Base-by-base conservation (phyloP, 2,888 invertebrate species). In the Lampropteryx suffumata region DNA sequence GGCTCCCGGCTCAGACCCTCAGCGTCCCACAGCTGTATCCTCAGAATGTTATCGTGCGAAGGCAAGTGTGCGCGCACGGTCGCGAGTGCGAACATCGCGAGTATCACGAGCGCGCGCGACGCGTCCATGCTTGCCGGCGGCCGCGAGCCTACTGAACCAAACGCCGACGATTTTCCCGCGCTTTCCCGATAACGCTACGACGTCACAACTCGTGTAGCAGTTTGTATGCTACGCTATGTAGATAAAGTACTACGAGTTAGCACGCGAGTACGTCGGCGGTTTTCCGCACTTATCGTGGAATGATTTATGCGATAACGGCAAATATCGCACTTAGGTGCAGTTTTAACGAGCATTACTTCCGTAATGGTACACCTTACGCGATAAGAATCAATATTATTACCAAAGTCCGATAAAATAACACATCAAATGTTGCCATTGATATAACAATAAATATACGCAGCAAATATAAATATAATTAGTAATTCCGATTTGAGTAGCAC, bases 21-120 rank as follows among this genome's bases (percentile, higher is more conserved):
- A 33, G 80, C 89, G 62, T 90, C 90, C 90, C 90, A 90, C 46
- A 90, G 72, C 59, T 90, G 90, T 69, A 90, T 82, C 69, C 89
- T 71, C 11, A 89, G 75, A 57, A 90, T 90, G 66, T 89, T 90
- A 55, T 89, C 89, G 75, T 85, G 88, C 56, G 89, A 89, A 61
- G 83, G 68, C 53, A 80, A 68, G 72, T 85, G 82, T 65, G 88
- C 87, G 73, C 82, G 77, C 71, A 79, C 81, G 72, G 71, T 65
- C 68, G 79, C 77, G 78, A 87, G 67, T 71, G 82, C 81, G 76
- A 85, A 65, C 64, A 76, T 72, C 65, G 76, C 78, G 73, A 84
- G 72, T 70, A 74, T 74, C 55, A 82, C 70, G 65, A 83, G 62
- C 76, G 76, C 76, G 72, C 82, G 84, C 78, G 69, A 68, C 52